phyloP scores from a whole-genome alignment of 2,797 vertebrate species.

The Cetoscarus ocellatus region DNA sequence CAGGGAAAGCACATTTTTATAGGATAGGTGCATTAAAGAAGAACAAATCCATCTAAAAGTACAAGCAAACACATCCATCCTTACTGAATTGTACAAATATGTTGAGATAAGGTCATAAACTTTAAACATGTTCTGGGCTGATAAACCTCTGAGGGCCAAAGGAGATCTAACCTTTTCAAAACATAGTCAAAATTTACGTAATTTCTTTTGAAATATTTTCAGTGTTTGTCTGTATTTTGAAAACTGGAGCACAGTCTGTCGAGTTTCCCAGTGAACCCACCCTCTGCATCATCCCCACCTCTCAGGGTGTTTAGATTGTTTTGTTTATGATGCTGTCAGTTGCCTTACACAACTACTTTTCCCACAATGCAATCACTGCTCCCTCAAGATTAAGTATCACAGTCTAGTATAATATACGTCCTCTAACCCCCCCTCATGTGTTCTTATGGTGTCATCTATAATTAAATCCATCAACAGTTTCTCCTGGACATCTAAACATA shows the following conservation, averaged over 20 bases:
- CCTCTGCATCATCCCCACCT: constrained; percentile 21
- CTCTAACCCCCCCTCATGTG: constrained; percentile 25
- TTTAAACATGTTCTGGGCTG: too few species aligned
- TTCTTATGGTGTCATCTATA: constrained; percentile 76
- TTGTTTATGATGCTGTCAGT: constrained; percentile 46
- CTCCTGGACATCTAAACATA: constrained; percentile 80
- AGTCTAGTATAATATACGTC: constrained; percentile 49
- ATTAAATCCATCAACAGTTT: constrained; percentile 80
- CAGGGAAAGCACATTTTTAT: too few species aligned
- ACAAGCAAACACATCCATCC: too few species aligned
- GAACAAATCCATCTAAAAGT: too few species aligned
- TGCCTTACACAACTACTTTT: constrained; percentile 58
- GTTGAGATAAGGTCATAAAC: too few species aligned
- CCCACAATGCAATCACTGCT: constrained; percentile 54
- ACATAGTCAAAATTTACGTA: too few species aligned
- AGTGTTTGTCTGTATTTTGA: background rate
- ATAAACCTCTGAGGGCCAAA: too few species aligned
- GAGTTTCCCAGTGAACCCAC: constrained; percentile 28
- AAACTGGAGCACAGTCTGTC: background rate
- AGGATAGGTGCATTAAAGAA: too few species aligned
- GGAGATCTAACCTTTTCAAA: too few species aligned
- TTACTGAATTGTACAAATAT: too few species aligned
- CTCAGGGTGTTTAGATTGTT: constrained; percentile 43
- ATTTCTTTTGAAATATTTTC: too few species aligned
- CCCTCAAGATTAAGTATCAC: constrained; percentile 67